Base-by-base conservation (phyloP, 2,797 vertebrate species). In the Ciconia nigra region DNA sequence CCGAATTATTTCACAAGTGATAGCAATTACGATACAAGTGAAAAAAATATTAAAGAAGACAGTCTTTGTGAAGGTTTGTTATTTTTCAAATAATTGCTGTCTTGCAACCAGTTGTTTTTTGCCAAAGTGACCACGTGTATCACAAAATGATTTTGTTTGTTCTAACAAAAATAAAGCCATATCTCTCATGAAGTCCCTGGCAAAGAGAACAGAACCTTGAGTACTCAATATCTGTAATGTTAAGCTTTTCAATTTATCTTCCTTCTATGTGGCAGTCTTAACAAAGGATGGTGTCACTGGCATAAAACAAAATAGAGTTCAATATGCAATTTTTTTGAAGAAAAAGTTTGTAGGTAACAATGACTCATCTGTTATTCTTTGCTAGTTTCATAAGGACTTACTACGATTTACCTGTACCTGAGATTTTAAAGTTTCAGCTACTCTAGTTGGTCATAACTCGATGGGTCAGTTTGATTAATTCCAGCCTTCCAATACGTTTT, bases 391-490 rank as follows among this genome's bases (percentile, higher is more conserved):
- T 77, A 90, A 88, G 73, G 16, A 69, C 15, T 81, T 89, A 13
- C 35, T 93, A 80, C 3, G 25, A 87, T 89, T 62, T 78, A 79
- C 25, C 21, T 76, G 46, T 87, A 83, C 5, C 21, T 84, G 47
- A 94, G 46, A 18, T 83, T 94, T 80, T 77, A 87, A 59, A 51
- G 9, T 89, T 95, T 92, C 49, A 79, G 6, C 35, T 81, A n/a
- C 73, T 81, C n/a, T 90, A 54, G 22, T 66, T 90, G 44, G 29
- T 87, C 39, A 58, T 83, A 96, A 89, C 70, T 97, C 1, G 1
- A 83, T 96, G 54, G 42, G 52, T 95, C 72, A 96, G 25, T 67
- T 92, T 97, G 83, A 95, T 95, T 96, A 90, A 93, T 95, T 96
- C 69, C 83, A 97, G 57, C 49, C 88, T 97, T 97, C 77, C 81